Evolutionary conservation across 2,797 vertebrate genomes (phyloP), one percentile per base, ranked within the genome.

Genomic region (Tauraco hartlaubi): DNA sequence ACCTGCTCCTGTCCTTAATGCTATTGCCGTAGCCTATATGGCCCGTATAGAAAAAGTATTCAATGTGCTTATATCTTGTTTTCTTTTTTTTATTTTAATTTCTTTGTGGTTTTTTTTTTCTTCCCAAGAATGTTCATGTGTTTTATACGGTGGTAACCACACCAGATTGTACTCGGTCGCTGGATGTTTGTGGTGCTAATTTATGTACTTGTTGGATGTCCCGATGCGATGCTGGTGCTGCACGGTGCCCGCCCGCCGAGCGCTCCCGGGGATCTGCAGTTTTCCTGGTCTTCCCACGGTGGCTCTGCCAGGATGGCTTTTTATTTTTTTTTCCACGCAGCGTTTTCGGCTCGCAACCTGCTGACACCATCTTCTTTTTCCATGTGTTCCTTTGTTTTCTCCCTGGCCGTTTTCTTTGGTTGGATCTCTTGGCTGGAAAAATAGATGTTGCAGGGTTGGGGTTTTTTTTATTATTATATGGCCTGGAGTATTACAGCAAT

Each of bases 131-230:
- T 72, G 58, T 63, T 43, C 77, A 37, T 16, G 31, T 88, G 3
- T 72, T 85, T 88, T 35, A 66, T 91, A 67, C 13, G 43, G 93
- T 85, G 83, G 86, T 77, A 56, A 64, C 78, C 61, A 49, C 39
- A 64, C 95, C 96, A 74, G 97, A 72, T 89, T 95, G 96, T 95
- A 61, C 81, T 95, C 87, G 15, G 96, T 94, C 31, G 93, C 97
- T 94, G 91, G 88, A 83, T 64, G 87, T 96, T 90, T 95, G 96
- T 98, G 98, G 98, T 98, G 98, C 98, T 98, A 98, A 98, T 97
- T 98, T 97, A 94, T 97, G 96, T 88, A 12, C 73, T 35, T 94
- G 81, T 77, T 75, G 83, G 85, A 49, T 89, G 95, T 94, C 92
- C 87, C 39, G 94, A 85, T 3, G 15, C 3, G 80, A 85, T 92